Base-by-base conservation (phyloP, 2,888 invertebrate species). In the Megastigmus dorsalis region DNA sequence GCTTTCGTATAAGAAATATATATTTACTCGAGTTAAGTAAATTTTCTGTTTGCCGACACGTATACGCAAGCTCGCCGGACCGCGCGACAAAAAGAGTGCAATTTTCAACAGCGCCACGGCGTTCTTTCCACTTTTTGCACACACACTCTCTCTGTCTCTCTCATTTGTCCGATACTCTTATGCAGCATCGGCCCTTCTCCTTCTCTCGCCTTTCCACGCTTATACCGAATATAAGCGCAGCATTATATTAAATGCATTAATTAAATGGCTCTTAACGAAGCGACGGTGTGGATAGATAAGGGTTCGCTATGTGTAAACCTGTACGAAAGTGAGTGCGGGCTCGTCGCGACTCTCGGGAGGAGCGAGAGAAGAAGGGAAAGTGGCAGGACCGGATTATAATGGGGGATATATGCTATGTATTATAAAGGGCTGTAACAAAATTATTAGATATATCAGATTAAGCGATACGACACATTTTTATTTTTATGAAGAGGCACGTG, bases 241-340 rank as follows among this genome's bases (percentile, higher is more conserved):
- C 63, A 72, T 72, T 75, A 75, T n/a, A n/a, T n/a, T n/a, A n/a
- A n/a, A n/a, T n/a, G n/a, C n/a, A n/a, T n/a, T n/a, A n/a, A n/a
- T n/a, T n/a, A 75, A 75, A 52, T 23, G 55, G 57, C 45, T 59
- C 72, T 72, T 68, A 75, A 75, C 75, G 72, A 72, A 71, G 68
- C 59, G 63, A 72, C 75, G 72, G 63, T 23, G 63, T 10, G 68
- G 63, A 68, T 54, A 75, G 75, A 75, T 75, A 75, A 68, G 33
- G 23, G 18, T 15, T 55, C 20, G 13, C 48, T 36, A 38, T 36
- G 15, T 15, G 57, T 30, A 33, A 33, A 50, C 13, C 33, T 36
- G n/a, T 13, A 3, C 20, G n/a, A 57, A 15, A 28, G 36, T 30
- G 18, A 2, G 20, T 9, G 33, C 18, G 10, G 30, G 20, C 28